Evolutionary conservation across 1,140 invertebrate genomes (phyloP), one percentile per base, ranked within the genome.

Genomic region (Ceratosolen solmsi): DNA sequence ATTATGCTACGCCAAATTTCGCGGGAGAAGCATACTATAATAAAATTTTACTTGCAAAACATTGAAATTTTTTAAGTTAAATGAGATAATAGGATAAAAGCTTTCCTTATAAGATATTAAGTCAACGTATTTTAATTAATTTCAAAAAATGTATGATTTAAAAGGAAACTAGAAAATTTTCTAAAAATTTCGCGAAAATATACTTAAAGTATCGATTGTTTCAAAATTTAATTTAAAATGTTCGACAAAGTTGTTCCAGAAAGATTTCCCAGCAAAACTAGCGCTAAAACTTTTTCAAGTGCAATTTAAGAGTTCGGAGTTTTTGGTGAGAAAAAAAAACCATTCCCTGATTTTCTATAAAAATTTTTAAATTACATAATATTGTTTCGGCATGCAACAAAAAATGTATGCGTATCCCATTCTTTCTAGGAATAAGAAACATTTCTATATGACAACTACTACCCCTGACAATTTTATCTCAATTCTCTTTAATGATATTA

Each of bases 11-110:
- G 25, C 11, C 7, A 4, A 65, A 65, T 65, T 65, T 65, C 30
- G 4, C 9, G 15, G 36, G 25, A 15, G 30, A 4, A 65, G 17
- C 30, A 36, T 65, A 30, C 30, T 36, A 13, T 60, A 60, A 60
- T 46, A 30, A 60, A 60, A 65, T 65, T 65, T 65, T 20, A 65
- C 56, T 60, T 60, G 60, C 60, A 65, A 65, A 65, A 20, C 13
- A 36, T 36, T 17, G 11, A 33, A 65, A 36, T 30, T 36, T 36
- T 65, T 36, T 65, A 30, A 60, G 56, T 30, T 20, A 65, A 36
- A 68, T 22, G 7, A 38, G 2, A 2, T 9, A 68, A 68, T 68
- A n/a, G 33, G 17, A 25, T 22, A 38, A 38, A 38, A n/a, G 5
- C 13, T 68, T 38, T 68, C 22, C 58, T 13, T 68, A 38, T 8